Evolutionary conservation across 2,797 vertebrate genomes (phyloP), one percentile per base, ranked within the genome.

Genomic region (Dendrocincla tyrannina): DNA sequence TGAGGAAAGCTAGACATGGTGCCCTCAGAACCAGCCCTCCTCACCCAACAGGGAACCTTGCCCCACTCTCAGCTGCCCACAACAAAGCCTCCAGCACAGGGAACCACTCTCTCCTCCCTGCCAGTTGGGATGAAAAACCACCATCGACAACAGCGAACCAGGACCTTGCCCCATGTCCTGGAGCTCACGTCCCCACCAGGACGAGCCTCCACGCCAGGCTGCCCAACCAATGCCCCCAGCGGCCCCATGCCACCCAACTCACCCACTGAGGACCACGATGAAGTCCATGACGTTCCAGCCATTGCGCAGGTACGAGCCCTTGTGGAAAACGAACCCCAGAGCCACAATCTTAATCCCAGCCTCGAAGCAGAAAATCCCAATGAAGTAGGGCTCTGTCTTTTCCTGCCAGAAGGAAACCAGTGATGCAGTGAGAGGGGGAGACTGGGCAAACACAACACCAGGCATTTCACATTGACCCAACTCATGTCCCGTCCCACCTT

Each of bases 231-330:
- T 1, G 52, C 17, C 62, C 33, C 14, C 80, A 10, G 9, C 0
- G 0, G 10, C 33, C 63, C 25, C 7, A 1, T 2, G 6, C 30
- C 3, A 0, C n/a, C 8, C 1, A 0, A 98, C 99, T 99, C 97
- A 99, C 99, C 99, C 99, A 2, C 99, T 99, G 96, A 99, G 99
- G 84, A 99, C 99, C 92, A 99, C 99, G 1, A 99, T 99, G 98
- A 99, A 99, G 97, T 99, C 99, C 99, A 99, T 99, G 95, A 99
- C 98, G 11, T 99, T 99, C 99, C 99, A 99, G 88, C 99, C 99
- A 0, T 99, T 99, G 89, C 99, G 98, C 91, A 99, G 98, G 97
- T 99, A 99, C 0, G 99, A 99, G 56, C 99, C 99, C 98, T 99
- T 99, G 97, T 99, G 99, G 97, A 99, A 99, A 60, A 99, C 99